phyloP scores from a whole-genome alignment of 2,797 vertebrate species.

The Pipistrellus pygmaeus region DNA sequence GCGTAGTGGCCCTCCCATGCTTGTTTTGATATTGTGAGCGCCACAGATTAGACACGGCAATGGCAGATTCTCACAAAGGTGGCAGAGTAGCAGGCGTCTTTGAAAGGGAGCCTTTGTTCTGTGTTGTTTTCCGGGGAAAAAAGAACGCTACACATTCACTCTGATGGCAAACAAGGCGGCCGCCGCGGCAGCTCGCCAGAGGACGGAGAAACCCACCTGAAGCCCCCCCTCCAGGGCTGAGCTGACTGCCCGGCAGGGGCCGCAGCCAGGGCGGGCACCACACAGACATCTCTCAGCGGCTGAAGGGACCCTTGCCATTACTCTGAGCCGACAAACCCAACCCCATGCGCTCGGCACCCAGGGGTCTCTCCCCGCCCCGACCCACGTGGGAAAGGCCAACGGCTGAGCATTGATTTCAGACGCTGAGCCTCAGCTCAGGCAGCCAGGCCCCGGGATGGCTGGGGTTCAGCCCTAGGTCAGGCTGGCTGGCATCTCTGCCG shows the following conservation, averaged over 20 bases:
- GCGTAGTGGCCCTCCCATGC: conserved; percentile 78
- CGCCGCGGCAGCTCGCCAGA: conserved; percentile 80
- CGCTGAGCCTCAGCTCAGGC: background rate
- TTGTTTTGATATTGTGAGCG: conserved; percentile 85
- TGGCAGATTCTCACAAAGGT: conserved; percentile 87
- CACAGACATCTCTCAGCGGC: background rate
- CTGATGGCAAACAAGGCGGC: conserved; percentile 78
- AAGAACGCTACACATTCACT: conserved; percentile 64
- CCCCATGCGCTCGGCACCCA: background rate
- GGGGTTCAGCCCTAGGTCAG: background rate
- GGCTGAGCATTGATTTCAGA: background rate
- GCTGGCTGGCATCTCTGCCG: no score
- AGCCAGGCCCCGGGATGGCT: background rate
- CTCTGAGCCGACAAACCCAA: background rate
- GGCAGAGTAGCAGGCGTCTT: conserved; percentile 87
- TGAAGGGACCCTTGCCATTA: background rate
- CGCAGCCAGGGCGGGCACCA: background rate
- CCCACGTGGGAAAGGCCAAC: background rate
- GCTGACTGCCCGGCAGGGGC: background rate
- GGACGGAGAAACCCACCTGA: background rate
- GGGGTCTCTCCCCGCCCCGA: no score
- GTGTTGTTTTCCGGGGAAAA: conserved; percentile 84
- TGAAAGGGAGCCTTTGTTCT: conserved; percentile 89
- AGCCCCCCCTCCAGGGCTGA: background rate
- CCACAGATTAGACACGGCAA: conserved; percentile 82